A percentile compares a stretch with the other conserved stretches of the same genome.
These are phyloP conservation scores for Caenorhabditis tropicalis DNA, from an alignment of 1,140 invertebrate species.

Conservation along the genomic window DNA sequence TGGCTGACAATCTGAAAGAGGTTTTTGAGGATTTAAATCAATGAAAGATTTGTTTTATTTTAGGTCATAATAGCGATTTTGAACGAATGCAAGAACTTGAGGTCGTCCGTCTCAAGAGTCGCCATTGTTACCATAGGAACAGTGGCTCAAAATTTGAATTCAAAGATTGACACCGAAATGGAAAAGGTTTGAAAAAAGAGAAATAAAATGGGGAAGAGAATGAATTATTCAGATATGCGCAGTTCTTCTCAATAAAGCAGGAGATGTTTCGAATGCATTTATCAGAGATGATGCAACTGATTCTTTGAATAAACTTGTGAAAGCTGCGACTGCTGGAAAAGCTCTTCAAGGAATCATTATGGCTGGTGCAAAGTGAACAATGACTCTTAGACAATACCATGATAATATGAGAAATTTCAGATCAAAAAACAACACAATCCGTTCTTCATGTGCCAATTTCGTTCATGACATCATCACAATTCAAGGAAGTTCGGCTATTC, in stretches of 20 bases:
- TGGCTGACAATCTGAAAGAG: conserved; percentile 50
- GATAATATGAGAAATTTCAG: not conserved
- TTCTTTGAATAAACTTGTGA: conserved; percentile 48
- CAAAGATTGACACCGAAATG: conserved; percentile 46
- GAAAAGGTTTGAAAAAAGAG: conserved; percentile 41
- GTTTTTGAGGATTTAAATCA: not conserved
- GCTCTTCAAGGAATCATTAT: conserved; percentile 42
- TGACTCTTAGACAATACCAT: not conserved
- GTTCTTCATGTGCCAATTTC: conserved; percentile 36
- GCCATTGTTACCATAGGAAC: conserved; percentile 47
- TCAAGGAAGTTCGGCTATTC: not conserved
- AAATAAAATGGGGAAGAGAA: not conserved
- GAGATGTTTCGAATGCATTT: conserved; percentile 51
- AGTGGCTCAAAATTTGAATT: conserved; percentile 45
- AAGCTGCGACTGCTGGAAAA: conserved; percentile 42
- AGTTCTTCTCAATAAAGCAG: conserved; percentile 39
- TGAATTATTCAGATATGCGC: not conserved
- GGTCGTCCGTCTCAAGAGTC: conserved; percentile 51
- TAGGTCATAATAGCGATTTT: conserved; percentile 49
- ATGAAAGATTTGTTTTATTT: not conserved
- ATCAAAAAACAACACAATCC: conserved; percentile 54
- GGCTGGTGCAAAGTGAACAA: conserved; percentile 45
- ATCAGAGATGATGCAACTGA: conserved; percentile 54
- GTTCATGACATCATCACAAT: conserved; percentile 23
- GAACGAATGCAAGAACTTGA: conserved; percentile 52